Evolutionary conservation across 2,888 invertebrate genomes (phyloP), one percentile per base, ranked within the genome.

Genomic region (Eupeodes latifasciatus): DNA sequence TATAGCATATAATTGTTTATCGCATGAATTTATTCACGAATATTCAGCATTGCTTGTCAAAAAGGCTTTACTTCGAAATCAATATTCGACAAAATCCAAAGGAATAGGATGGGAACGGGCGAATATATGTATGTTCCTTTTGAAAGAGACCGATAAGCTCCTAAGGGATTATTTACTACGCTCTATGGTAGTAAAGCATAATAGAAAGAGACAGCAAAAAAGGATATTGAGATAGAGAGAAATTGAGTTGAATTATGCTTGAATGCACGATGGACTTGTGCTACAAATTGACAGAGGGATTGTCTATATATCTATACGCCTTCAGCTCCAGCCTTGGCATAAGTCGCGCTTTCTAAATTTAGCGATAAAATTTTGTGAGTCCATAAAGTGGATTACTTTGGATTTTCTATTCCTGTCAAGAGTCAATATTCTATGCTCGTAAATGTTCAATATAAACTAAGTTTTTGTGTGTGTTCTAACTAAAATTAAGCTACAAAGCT

Each of bases 311-410:
- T 64, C 40, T 7, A 40, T 40, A 7, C 40, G 27, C 3, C 27
- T 27, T 27, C 27, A 27, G 61, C 47, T 64, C 10, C 44, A 40
- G 62, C 12, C 44, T 12, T 1, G 27, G 11, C 12, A 12, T 11
- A 27, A 14, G 64, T 14, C 19, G 14, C 47, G 47, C 47, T 19
- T 47, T 64, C 47, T 64, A 64, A 47, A 64, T 64, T 64, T 19
- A 27, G 19, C 44, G 4, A 19, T 55, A 16, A 10, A 11, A 19
- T 55, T 12, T 36, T 5, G n/a, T 6, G 57, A 72, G 44, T 55
- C 44, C 47, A 16, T 40, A 44, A 57, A 72, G 57, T 72, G 57
- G 71, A 72, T 72, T 72, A 57, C 0, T 16, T 19, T 6, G 55
- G 71, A 57, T n/a, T 72, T 44, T 53, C 27, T 27, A 4, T 12